phyloP scores from a whole-genome alignment of 1,140 invertebrate genomes.

The Lordiphosa clarofinis region DNA sequence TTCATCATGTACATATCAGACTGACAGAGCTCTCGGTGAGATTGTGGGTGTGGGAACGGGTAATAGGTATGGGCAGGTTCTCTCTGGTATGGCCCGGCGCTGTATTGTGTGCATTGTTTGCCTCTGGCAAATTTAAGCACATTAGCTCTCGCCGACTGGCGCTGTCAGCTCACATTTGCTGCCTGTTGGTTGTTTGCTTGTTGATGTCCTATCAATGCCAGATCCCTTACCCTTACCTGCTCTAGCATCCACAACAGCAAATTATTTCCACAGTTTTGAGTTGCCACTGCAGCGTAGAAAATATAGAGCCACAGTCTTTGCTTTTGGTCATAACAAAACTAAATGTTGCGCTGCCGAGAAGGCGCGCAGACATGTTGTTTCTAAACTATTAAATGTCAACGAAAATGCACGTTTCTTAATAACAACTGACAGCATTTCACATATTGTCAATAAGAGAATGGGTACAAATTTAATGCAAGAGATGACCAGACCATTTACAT shows the following conservation, averaged over 20 bases:
- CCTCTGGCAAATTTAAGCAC: constrained; percentile 37
- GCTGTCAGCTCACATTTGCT: constrained; percentile 47
- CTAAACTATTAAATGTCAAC: no score
- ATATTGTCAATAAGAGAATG: no score
- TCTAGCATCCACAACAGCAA: constrained; percentile 19
- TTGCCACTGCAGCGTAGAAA: neutral
- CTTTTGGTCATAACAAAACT: neutral
- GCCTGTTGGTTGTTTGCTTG: constrained; percentile 18
- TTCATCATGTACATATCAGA: constrained; percentile 3
- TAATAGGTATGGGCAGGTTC: neutral
- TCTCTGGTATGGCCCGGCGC: neutral
- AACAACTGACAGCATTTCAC: no score
- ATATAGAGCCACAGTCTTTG: neutral
- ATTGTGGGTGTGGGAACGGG: neutral
- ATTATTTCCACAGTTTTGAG: constrained; percentile 38
- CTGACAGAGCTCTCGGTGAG: constrained; percentile 1
- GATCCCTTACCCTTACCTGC: constrained; percentile 8
- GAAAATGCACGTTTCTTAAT: no score
- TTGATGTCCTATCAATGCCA: constrained; percentile 50
- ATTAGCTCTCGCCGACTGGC: constrained; percentile 33
- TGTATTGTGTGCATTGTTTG: constrained; percentile 28
- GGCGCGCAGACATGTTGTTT: no score
- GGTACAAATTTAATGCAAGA: no score
- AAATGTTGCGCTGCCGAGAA: no score
- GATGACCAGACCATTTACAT: neutral